Conservation (phyloP, 2,888 invertebrate species). For the Glyphotaelius pellucidus region DNA sequence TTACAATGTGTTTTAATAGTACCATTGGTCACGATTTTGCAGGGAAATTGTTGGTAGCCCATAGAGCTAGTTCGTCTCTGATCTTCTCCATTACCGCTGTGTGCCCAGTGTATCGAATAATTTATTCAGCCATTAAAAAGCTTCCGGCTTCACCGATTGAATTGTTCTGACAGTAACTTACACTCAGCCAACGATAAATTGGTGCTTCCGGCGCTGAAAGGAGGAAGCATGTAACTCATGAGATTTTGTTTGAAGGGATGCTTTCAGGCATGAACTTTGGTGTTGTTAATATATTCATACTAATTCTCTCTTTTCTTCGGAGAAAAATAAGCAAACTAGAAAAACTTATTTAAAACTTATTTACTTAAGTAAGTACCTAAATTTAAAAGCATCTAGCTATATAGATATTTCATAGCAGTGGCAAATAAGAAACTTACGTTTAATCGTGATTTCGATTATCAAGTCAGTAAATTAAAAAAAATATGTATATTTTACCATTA, state of each 20-base stretch:
- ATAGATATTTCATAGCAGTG: background rate
- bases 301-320: background rate
- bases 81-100: slow-evolving; percentile 3
- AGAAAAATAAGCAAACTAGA: background rate
- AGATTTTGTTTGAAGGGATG: background rate
- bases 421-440: background rate
- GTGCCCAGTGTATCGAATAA: slow-evolving; percentile 35
- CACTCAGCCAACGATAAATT: slow-evolving; percentile 27
- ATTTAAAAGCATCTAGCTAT: background rate
- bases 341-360: background rate
- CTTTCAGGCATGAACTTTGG: slow-evolving; percentile 2
- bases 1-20: too few relatives aligned
- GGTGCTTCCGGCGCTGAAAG: slow-evolving; percentile 29
- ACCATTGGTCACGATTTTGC: background rate
- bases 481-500: too few relatives aligned
- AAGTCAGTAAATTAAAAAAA: too few relatives aligned
- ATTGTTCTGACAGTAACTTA: slow-evolving; percentile 36
- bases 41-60: background rate
- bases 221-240: background rate
- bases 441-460: too few relatives aligned
- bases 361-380: background rate
- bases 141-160: slow-evolving; percentile 50
- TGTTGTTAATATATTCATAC: background rate
- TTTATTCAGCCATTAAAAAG: slow-evolving; percentile 54
- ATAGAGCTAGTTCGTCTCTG: background rate